Conservation (phyloP, 2,113 vertebrate genomes). For the Echinops telfairi region DNA sequence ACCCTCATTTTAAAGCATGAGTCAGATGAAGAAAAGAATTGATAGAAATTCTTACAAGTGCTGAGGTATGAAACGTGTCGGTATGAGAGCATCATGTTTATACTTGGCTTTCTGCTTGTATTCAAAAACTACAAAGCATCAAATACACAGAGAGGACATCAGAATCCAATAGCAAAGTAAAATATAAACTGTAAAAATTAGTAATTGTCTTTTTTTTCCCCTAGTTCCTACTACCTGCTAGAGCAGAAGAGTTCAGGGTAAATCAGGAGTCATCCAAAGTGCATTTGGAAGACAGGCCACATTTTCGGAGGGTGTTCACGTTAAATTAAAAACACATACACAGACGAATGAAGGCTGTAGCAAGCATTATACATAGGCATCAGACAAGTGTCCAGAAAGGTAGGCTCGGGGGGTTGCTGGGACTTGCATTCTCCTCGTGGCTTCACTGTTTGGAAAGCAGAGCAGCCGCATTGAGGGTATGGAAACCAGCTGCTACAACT, state of each 20-base stretch:
- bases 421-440: slow-evolving; percentile 11
- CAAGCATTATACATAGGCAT: slow-evolving; percentile 84
- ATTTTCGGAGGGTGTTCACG: slow-evolving; percentile 75
- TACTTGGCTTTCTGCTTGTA: slow-evolving; percentile 60
- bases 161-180: slow-evolving; percentile 79
- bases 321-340: slow-evolving; percentile 84
- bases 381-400: slow-evolving; percentile 80
- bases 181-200: slow-evolving; percentile 80
- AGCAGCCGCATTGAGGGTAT: slow-evolving; percentile 57
- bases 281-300: slow-evolving; percentile 80
- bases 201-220: slow-evolving; percentile 82
- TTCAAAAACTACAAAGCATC: slow-evolving; percentile 65
- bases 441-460: slow-evolving; percentile 30
- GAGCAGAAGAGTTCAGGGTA: slow-evolving; percentile 72
- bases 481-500: slow-evolving; percentile 48
- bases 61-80: slow-evolving; percentile 81
- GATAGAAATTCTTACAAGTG: slow-evolving; percentile 19
- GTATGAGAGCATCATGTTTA: slow-evolving; percentile 73
- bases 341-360: slow-evolving; percentile 89
- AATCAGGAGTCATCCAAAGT: slow-evolving; percentile 70
- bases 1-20: slow-evolving; percentile 39
- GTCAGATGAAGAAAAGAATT: slow-evolving; percentile 49
- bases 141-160: slow-evolving; percentile 77
- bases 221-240: slow-evolving; percentile 72
- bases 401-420: slow-evolving; percentile 6